Conservation (phyloP, 2,888 invertebrate species). For the Physocephala rufipes region DNA sequence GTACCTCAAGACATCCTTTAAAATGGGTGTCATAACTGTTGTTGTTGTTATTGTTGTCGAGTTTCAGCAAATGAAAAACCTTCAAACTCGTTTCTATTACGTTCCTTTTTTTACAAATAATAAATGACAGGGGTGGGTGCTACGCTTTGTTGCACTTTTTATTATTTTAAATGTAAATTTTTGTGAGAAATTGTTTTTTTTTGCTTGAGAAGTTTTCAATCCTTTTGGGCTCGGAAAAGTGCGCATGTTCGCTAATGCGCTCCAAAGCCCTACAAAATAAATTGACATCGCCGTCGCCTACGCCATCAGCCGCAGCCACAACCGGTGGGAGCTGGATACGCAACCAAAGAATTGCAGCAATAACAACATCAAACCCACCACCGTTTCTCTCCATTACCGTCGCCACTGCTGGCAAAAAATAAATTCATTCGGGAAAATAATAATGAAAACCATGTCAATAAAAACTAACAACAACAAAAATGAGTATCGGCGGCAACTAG, state of each 20-base stretch:
- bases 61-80: conserved; percentile 62
- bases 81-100: conserved; percentile 60
- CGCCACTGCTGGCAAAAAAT: conserved; percentile 8
- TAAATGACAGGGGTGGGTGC: conserved; percentile 28
- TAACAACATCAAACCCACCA: conserved; percentile 36
- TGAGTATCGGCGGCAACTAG: conserved; percentile 31
- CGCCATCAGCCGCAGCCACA: conserved; percentile 11
- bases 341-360: conserved; percentile 46
- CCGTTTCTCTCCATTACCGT: too few relatives aligned
- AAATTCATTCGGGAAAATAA: conserved; percentile 42
- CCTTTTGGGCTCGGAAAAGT: conserved; percentile 43
- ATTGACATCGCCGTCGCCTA: conserved; percentile 36
- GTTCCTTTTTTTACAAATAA: conserved; percentile 58
- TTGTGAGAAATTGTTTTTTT: conserved; percentile 26
- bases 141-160: conserved; percentile 26
- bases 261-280: conserved; percentile 14
- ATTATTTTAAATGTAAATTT: background rate
- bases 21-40: background rate
- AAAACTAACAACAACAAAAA: conserved; percentile 48
- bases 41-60: conserved; percentile 14
- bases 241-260: conserved; percentile 55
- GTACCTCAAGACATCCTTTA: background rate
- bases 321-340: conserved; percentile 15
- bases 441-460: conserved; percentile 38
- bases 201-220: conserved; percentile 13